Percentiles rank a stretch among this genome's conserved stretches.
Evolutionary conservation across 2,113 vertebrate genomes (phyloP).

Genomic region (Hemichromis elongatus): DNA sequence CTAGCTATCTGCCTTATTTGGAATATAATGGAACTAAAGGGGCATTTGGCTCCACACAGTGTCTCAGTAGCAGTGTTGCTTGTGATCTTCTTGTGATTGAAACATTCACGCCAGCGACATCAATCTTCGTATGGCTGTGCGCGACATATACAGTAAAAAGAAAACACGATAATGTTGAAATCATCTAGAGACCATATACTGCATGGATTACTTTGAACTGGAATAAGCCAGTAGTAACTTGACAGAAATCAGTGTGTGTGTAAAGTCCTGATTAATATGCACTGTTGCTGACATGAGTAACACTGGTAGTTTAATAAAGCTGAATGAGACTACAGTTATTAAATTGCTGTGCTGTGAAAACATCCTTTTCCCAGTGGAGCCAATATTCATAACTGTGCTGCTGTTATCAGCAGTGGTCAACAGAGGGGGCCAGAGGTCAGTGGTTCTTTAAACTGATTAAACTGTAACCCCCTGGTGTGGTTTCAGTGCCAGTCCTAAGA

Average conservation of each 20-base stretch:
- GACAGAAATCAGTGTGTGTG: background rate
- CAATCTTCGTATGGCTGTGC: background rate
- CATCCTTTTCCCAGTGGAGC: background rate
- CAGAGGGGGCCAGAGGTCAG: background rate
- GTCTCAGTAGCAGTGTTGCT: background rate
- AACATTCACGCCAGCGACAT: background rate
- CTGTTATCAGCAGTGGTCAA: background rate
- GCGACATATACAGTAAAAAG: background rate
- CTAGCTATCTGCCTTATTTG: background rate
- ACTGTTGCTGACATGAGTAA: background rate
- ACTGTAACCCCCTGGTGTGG: background rate
- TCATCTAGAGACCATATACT: background rate
- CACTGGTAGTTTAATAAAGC: background rate
- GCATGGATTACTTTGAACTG: fast-evolving
- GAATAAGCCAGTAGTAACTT: background rate
- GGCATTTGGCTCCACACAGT: background rate
- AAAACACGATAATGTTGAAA: background rate
- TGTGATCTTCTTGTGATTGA: background rate
- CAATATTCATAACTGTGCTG: background rate
- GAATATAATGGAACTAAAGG: background rate
- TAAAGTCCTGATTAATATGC: background rate
- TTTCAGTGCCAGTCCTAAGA: background rate
- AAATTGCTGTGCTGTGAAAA: background rate
- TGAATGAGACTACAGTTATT: background rate
- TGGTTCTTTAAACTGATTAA: background rate